Base-by-base conservation (phyloP, 2,113 vertebrate species). In the Chunga burmeisteri region DNA sequence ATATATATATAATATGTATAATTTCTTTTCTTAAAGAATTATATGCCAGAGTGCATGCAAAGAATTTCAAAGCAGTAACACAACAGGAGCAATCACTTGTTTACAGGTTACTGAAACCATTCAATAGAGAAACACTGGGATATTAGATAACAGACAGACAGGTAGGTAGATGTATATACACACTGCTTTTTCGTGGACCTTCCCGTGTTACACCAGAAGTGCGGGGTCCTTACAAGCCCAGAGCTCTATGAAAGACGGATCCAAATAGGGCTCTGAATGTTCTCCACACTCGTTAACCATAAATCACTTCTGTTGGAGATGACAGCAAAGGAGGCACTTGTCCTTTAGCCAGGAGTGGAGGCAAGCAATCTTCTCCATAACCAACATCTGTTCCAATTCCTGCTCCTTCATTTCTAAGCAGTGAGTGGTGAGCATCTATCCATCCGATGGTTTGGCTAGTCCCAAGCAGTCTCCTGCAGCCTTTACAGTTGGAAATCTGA, bases 11-110 rank as follows among this genome's bases (percentile, higher is more conserved):
- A 90, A 72, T 89, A 95, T 96, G 93, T 93, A 95, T 91, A 91
- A 59, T 83, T 82, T 93, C 55, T 88, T 91, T 94, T 80, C 88
- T 96, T 96, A 88, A 97, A 96, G 94, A 96, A 96, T 96, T 94
- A 74, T 93, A 96, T 96, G 94, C 83, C 72, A 91, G 96, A 97
- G 88, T 86, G 96, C 97, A 98, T 97, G 97, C 97, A 97, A 91
- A 93, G 88, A 94, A 93, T 88, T 95, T 95, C 63, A 84, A 75
- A 97, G 93, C 96, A 90, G 92, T 95, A 96, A 95, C 91, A 97
- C 96, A 95, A 94, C 75, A 95, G 94, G 94, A 97, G 86, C 88
- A 93, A 95, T 95, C 96, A 98, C 94, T 96, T 97, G 89, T 97
- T 93, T 93, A 97, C 94, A 91, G 84, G 86, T 97, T 95, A 96